Evolutionary conservation across 2,113 vertebrate genomes (phyloP).

Genomic region (Haplochromis burtoni): DNA sequence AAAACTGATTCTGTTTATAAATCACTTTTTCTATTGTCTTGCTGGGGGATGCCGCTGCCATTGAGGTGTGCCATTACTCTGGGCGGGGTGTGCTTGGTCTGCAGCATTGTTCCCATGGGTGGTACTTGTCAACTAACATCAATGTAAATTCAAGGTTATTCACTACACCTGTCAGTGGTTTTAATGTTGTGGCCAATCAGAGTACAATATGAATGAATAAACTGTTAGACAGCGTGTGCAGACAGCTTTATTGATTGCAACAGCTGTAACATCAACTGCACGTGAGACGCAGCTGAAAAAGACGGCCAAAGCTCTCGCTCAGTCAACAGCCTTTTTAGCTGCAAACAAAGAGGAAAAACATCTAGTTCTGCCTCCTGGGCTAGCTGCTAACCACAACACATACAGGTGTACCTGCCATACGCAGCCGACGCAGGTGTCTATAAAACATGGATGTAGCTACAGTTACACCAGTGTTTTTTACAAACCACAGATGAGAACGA

Average conservation of each 20-base stretch:
- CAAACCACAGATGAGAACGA: accelerated
- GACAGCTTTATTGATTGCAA: background rate
- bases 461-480: background rate
- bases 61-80: background rate
- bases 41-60: background rate
- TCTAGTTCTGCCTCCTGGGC: background rate
- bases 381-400: background rate
- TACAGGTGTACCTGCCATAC: background rate
- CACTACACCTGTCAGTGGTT: background rate
- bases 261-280: background rate
- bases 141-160: background rate
- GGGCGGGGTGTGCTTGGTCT: background rate
- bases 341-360: background rate
- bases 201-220: background rate
- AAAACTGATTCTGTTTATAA: background rate
- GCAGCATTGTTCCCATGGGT: background rate
- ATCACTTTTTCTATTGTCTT: background rate
- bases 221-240: background rate
- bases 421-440: background rate
- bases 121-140: background rate
- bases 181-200: background rate
- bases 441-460: background rate
- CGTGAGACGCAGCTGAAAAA: background rate
- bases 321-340: background rate
- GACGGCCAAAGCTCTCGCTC: background rate